phyloP scores from a whole-genome alignment of 2,888 invertebrate genomes.

The Drosophila atripex region DNA sequence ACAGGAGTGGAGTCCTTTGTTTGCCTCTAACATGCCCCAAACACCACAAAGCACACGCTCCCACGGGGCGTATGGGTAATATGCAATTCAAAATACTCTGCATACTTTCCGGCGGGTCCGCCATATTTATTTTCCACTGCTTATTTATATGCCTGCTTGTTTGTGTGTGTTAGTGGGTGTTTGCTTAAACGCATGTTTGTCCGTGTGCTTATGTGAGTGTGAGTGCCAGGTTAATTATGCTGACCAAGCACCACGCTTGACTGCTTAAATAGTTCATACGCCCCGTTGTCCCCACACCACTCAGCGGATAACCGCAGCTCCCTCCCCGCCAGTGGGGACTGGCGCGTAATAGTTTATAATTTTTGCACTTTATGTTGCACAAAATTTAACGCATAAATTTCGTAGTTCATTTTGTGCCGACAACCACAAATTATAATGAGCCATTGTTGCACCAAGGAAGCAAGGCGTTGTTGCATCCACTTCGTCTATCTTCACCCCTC shows the following conservation, averaged over 20 bases:
- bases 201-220: slow-evolving; percentile 30
- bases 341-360: slow-evolving; percentile 68
- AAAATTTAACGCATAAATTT: slow-evolving; percentile 69
- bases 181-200: slow-evolving; percentile 2
- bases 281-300: slow-evolving; percentile 2
- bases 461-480: slow-evolving; percentile 50
- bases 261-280: slow-evolving; percentile 52
- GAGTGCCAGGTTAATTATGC: slow-evolving; percentile 67
- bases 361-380: slow-evolving; percentile 70
- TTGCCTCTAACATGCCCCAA: neutral
- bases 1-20: neutral
- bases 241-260: slow-evolving; percentile 66
- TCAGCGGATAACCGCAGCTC: slow-evolving; percentile 32
- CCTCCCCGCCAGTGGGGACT: too few species aligned
- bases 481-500: neutral
- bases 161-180: slow-evolving; percentile 7
- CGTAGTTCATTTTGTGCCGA: slow-evolving; percentile 72
- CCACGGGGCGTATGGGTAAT: slow-evolving; percentile 61
- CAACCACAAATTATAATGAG: slow-evolving; percentile 76
- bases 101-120: slow-evolving; percentile 61
- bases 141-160: slow-evolving; percentile 10
- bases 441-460: slow-evolving; percentile 69
- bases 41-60: neutral
- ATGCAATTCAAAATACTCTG: slow-evolving; percentile 57
- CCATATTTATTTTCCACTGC: slow-evolving; percentile 50